Evolutionary conservation across 2,888 invertebrate species (phyloP).

Genomic region (Macaria notata): DNA sequence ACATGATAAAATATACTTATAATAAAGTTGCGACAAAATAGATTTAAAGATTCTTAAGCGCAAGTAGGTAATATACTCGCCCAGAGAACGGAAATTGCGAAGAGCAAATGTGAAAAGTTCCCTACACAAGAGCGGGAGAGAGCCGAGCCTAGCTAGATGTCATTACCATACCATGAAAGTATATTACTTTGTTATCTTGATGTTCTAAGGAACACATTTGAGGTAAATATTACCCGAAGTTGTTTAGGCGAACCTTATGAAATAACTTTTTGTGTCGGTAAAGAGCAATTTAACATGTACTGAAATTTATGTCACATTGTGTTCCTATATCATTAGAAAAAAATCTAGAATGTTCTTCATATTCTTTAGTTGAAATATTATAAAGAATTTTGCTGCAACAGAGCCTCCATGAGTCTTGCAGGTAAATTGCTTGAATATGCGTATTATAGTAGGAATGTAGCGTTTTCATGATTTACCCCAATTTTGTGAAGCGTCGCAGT

Average conservation of each 20-base stretch:
- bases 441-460: not conserved
- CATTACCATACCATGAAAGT: slow-evolving; percentile 46
- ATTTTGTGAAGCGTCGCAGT: slow-evolving; percentile 37
- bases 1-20: slow-evolving; percentile 26
- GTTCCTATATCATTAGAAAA: too few species aligned
- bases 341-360: too few species aligned
- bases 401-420: too few species aligned
- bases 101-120: slow-evolving; percentile 63
- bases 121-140: slow-evolving; percentile 44
- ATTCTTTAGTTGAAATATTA: too few species aligned
- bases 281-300: not conserved
- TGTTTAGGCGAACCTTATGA: not conserved
- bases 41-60: slow-evolving; percentile 32
- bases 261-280: not conserved
- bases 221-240: slow-evolving; percentile 23
- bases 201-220: slow-evolving; percentile 25
- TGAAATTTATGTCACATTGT: too few species aligned
- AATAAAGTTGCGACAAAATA: slow-evolving; percentile 25
- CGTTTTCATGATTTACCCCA: slow-evolving; percentile 22
- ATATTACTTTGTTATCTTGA: slow-evolving; percentile 38
- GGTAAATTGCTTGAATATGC: too few species aligned
- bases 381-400: too few species aligned
- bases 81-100: slow-evolving; percentile 55
- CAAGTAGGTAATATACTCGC: slow-evolving; percentile 35
- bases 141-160: slow-evolving; percentile 41